Percentiles rank a stretch among this genome's conserved stretches.
phyloP scores from a whole-genome alignment of 1,140 invertebrate genomes.

The Campoletis sonorensis region DNA sequence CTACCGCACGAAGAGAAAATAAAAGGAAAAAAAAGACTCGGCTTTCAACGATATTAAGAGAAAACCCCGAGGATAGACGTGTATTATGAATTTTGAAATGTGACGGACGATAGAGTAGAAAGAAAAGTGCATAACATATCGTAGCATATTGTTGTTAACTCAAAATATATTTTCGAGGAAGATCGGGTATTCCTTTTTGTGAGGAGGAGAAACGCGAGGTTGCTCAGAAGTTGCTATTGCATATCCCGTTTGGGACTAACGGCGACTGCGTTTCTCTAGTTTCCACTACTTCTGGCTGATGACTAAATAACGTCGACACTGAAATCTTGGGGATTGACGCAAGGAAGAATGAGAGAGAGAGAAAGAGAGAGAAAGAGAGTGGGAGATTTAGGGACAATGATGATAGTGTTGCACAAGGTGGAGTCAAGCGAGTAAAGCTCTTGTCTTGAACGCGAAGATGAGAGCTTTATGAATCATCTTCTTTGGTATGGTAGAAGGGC shows the following conservation, averaged over 20 bases:
- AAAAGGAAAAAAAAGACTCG: too few relatives aligned
- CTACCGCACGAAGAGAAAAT: too few relatives aligned
- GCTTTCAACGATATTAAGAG: too few relatives aligned
- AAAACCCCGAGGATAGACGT: too few relatives aligned
- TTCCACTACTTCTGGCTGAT: neutral
- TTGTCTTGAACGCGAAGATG: constrained; percentile 34
- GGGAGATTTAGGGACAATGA: neutral
- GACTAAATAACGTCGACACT: constrained; percentile 31
- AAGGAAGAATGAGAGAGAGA: neutral
- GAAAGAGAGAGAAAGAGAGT: neutral
- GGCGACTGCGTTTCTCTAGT: neutral
- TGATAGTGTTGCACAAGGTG: neutral
- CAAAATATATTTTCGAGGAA: neutral
- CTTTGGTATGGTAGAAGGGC: constrained; percentile 47
- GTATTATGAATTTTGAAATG: too few relatives aligned
- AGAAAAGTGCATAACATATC: too few relatives aligned
- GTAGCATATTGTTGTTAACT: neutral
- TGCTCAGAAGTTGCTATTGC: neutral
- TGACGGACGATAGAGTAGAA: too few relatives aligned
- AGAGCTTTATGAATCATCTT: neutral
- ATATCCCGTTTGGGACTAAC: neutral
- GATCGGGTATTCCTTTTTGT: neutral
- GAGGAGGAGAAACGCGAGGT: neutral
- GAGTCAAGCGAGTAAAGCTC: constrained; percentile 7
- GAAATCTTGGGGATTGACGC: constrained; percentile 22